Conservation (phyloP, 2,113 vertebrate species). For the Turdus rufiventris region DNA sequence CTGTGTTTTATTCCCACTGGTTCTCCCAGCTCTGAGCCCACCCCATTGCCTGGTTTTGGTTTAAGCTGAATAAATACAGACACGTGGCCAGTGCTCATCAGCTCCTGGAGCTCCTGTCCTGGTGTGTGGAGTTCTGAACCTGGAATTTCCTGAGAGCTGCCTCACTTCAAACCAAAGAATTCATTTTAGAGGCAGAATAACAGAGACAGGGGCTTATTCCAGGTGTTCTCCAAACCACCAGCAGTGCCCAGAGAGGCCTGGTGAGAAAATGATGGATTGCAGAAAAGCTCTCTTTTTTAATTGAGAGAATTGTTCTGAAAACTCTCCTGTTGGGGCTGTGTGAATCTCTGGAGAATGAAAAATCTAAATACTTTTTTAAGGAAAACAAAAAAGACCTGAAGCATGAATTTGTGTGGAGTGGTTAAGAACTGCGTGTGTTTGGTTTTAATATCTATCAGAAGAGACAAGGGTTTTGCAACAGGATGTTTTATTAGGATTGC, state of each 20-base stretch:
- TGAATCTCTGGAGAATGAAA: not conserved
- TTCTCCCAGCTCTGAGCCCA: not conserved
- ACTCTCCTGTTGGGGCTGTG: not conserved
- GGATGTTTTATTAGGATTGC: not conserved
- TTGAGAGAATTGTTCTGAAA: not conserved
- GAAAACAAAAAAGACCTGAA: not conserved
- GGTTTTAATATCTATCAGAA: not conserved
- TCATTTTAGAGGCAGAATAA: not conserved
- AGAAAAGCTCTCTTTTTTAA: not conserved
- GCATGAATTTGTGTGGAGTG: not conserved
- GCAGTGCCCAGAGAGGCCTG: not conserved
- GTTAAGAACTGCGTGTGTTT: not conserved
- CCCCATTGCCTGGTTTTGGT: not conserved
- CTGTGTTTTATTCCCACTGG: not conserved
- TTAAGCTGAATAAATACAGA: not conserved
- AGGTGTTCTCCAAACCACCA: not conserved
- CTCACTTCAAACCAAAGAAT: not conserved
- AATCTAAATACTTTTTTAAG: not conserved
- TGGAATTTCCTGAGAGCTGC: not conserved
- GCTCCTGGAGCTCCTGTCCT: not conserved
- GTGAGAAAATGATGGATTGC: not conserved
- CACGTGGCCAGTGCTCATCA: accelerated
- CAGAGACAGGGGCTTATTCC: not conserved
- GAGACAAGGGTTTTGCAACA: not conserved
- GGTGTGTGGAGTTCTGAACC: not conserved